Conservation (phyloP, 2,888 invertebrate genomes). For the Leptogaster cylindrica region DNA sequence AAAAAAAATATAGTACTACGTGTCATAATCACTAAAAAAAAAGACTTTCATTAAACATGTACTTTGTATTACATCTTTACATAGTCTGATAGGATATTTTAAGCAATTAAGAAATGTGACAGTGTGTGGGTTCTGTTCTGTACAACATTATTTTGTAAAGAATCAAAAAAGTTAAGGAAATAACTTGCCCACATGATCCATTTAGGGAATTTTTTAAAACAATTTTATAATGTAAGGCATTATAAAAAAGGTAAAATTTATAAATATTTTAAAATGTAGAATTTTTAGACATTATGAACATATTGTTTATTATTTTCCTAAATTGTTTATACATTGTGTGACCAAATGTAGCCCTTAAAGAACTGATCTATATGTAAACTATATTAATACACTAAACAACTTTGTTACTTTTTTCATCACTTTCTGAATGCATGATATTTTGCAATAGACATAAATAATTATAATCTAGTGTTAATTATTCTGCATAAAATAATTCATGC, state of each 20-base stretch:
- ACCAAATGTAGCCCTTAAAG: constrained; percentile 16
- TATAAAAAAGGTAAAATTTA: constrained; percentile 40
- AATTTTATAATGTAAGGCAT: constrained; percentile 32
- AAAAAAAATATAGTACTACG: too few relatives aligned
- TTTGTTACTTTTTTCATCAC: neutral
- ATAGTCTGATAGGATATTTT: constrained; percentile 33
- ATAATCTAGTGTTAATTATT: constrained; percentile 21
- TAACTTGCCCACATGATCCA: constrained; percentile 16
- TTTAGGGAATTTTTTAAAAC: constrained; percentile 41
- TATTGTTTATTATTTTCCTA: constrained; percentile 30
- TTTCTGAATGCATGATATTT: constrained; percentile 25
- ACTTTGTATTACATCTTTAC: constrained; percentile 23
- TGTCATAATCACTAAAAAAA: too few relatives aligned
- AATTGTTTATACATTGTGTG: constrained; percentile 31
- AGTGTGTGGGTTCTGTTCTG: neutral
- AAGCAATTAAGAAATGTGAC: constrained; percentile 26
- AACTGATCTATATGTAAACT: too few relatives aligned
- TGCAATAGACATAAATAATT: constrained; percentile 18
- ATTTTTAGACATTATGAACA: constrained; percentile 14
- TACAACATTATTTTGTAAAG: neutral
- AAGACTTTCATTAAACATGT: too few relatives aligned
- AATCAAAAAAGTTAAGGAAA: neutral
- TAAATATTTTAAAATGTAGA: constrained; percentile 23
- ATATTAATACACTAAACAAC: too few relatives aligned
- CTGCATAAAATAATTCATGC: constrained; percentile 13